Conservation (phyloP, 2,888 invertebrate species). For the Gordius sp. region DNA sequence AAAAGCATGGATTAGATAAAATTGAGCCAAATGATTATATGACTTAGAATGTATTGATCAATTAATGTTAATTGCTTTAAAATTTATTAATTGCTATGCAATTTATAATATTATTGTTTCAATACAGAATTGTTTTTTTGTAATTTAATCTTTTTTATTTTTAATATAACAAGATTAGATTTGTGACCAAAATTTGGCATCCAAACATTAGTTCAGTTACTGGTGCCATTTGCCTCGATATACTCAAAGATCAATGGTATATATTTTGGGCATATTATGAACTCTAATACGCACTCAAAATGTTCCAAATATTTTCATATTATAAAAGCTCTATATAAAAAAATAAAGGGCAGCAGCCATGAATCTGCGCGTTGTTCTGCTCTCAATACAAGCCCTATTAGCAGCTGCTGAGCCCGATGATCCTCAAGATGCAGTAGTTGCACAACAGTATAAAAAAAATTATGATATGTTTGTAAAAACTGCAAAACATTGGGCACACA, state of each 20-base stretch:
- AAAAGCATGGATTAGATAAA: too few species aligned
- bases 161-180: conserved; percentile 46
- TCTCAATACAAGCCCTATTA: conserved; percentile 76
- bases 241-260: conserved; percentile 47
- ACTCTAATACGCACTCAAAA: too few species aligned
- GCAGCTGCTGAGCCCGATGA: conserved; percentile 34
- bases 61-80: too few species aligned
- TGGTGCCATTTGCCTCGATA: conserved; percentile 79
- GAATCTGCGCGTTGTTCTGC: conserved; percentile 71
- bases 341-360: conserved; percentile 66
- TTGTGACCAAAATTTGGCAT: conserved; percentile 95
- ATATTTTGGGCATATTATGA: conserved; percentile 18
- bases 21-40: too few species aligned
- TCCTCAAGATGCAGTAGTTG: conserved; percentile 59
- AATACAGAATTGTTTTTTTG: conserved; percentile 15
- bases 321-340: too few species aligned
- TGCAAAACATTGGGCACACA: conserved; percentile 78
- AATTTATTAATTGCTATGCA: too few species aligned
- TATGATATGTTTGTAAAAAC: conserved; percentile 59
- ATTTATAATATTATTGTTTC: too few species aligned
- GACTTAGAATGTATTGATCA: too few species aligned
- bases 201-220: conserved; percentile 97
- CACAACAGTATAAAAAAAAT: conserved; percentile 74
- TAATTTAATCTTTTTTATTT: conserved; percentile 5
- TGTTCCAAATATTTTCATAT: too few species aligned